These are phyloP conservation scores for Xenotilapia longispinis DNA, from an alignment of 2,113 vertebrate species.

Conservation along the genomic window DNA sequence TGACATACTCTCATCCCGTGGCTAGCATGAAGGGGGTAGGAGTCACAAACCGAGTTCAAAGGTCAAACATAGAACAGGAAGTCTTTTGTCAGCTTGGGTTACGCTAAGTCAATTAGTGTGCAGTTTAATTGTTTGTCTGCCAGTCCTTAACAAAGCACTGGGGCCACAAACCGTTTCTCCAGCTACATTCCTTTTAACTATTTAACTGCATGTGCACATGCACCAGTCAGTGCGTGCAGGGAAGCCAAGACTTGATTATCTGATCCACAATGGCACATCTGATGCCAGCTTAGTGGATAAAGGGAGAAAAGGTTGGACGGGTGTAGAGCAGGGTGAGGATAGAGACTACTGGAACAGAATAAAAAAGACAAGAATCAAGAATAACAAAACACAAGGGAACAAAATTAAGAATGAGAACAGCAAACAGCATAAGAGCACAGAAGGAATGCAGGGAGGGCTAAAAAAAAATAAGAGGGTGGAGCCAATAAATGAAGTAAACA, in stretches of 20 bases:
- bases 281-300: constrained; percentile 1
- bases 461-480: neutral
- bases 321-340: neutral
- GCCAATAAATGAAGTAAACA: neutral
- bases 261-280: neutral
- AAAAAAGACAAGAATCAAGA: constrained; percentile 16
- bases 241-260: neutral
- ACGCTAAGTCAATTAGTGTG: neutral
- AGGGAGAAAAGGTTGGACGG: neutral
- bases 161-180: neutral
- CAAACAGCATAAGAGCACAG: neutral
- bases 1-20: neutral
- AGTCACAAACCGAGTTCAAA: constrained; percentile 5
- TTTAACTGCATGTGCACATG: neutral
- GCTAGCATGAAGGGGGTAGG: neutral
- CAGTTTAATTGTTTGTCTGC: neutral
- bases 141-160: neutral
- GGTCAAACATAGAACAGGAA: constrained; percentile 20
- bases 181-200: neutral
- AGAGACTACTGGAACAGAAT: neutral
- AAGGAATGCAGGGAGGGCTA: neutral
- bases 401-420: constrained; percentile 6
- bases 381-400: neutral
- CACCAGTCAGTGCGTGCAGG: neutral
- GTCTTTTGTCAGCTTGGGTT: neutral